Percentiles rank a stretch among this genome's conserved stretches.
Evolutionary conservation across 2,113 vertebrate species (phyloP).

Genomic region (Geothlypis trichas): DNA sequence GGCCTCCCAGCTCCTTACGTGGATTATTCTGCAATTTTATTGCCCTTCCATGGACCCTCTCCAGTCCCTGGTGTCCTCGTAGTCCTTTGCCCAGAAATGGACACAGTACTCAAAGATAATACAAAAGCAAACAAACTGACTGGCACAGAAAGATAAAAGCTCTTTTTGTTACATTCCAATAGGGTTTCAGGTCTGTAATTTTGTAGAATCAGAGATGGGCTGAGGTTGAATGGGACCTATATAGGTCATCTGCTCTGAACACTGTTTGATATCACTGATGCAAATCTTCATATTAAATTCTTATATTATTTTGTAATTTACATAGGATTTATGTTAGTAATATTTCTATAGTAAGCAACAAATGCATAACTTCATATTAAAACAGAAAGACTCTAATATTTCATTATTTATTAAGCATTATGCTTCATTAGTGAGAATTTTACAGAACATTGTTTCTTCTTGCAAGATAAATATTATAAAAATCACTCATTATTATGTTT

Average conservation of each 20-base stretch:
- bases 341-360: background rate
- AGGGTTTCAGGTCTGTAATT: background rate
- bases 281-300: background rate
- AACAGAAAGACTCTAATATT: background rate
- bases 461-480: background rate
- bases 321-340: background rate
- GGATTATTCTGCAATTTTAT: fast-evolving
- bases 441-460: background rate
- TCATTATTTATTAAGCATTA: background rate
- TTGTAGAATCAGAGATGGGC: background rate
- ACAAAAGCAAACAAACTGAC: background rate
- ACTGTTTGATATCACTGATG: background rate
- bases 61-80: too few relatives aligned
- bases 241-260: background rate
- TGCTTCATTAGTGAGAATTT: background rate
- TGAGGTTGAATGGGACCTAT: background rate
- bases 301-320: background rate
- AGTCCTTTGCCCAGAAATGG: too few relatives aligned
- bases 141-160: background rate
- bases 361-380: background rate
- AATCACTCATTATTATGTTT: background rate
- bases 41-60: background rate
- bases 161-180: fast-evolving
- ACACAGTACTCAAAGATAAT: fast-evolving
- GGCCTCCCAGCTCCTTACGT: background rate